Conservation (phyloP, 2,888 invertebrate genomes). For the Urechis unicinctus region DNA sequence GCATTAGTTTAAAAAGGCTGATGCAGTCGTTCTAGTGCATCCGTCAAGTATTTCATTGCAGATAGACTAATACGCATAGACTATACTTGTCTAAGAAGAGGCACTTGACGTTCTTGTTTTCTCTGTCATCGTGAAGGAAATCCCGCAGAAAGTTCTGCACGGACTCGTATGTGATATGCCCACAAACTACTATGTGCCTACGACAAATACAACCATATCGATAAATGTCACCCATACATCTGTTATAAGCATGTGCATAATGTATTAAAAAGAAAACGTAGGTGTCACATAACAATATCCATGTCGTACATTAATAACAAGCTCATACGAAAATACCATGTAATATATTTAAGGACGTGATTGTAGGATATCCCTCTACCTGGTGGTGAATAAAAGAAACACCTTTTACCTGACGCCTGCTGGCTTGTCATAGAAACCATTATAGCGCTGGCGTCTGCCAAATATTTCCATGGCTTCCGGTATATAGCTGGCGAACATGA, state of each 20-base stretch:
- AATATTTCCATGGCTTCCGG: conserved; percentile 99
- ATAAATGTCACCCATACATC: too few species aligned
- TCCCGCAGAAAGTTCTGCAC: conserved; percentile 99
- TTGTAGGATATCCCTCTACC: too few species aligned
- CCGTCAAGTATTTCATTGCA: too few species aligned
- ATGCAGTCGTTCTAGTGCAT: too few species aligned
- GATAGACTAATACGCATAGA: not conserved
- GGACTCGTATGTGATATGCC: conserved; percentile 98
- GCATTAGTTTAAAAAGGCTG: too few species aligned
- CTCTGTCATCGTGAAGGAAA: conserved; percentile 97
- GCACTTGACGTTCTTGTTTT: conserved; percentile 96
- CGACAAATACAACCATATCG: too few species aligned
- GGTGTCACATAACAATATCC: too few species aligned
- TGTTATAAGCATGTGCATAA: not conserved
- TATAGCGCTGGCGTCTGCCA: conserved; percentile 98
- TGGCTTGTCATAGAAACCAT: conserved; percentile 94
- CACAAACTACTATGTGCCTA: conserved; percentile 97
- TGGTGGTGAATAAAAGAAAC: not conserved
- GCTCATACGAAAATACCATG: too few species aligned
- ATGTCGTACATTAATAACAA: too few species aligned
- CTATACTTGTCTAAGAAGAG: conserved; percentile 93
- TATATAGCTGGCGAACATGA: conserved; percentile 99
- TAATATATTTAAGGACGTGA: too few species aligned
- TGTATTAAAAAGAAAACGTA: too few species aligned
- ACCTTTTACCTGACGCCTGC: conserved; percentile 14